Conservation (phyloP, 2,888 invertebrate species). For the Ectemnius cavifrons region DNA sequence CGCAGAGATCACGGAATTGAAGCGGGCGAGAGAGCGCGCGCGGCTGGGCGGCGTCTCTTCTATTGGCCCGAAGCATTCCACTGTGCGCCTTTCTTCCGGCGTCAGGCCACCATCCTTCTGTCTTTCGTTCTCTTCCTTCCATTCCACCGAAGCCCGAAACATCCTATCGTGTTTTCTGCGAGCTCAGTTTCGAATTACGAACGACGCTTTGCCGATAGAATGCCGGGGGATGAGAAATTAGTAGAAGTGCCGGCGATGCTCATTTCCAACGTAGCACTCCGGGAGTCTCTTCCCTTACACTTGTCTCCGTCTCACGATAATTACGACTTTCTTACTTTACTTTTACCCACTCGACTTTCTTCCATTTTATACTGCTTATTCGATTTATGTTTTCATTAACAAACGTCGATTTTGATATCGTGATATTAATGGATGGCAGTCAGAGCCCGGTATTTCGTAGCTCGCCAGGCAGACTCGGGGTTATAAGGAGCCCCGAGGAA, state of each 20-base stretch:
- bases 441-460: constrained; percentile 62
- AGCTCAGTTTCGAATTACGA: constrained; percentile 60
- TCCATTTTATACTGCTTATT: no score
- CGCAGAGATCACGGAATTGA: constrained; percentile 70
- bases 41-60: constrained; percentile 59
- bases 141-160: constrained; percentile 33
- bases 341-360: neutral
- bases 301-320: neutral
- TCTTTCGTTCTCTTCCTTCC: constrained; percentile 31
- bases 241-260: constrained; percentile 13
- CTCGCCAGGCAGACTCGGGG: constrained; percentile 68
- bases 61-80: constrained; percentile 66
- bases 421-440: no score
- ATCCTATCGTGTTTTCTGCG: constrained; percentile 62
- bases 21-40: constrained; percentile 54
- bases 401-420: no score
- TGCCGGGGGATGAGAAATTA: constrained; percentile 28
- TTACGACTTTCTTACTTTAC: constrained; percentile 3
- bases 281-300: neutral
- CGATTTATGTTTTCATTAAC: no score
- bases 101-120: constrained; percentile 14
- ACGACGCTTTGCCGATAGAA: constrained; percentile 50
- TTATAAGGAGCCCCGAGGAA: constrained; percentile 61
- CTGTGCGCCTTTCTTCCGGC: constrained; percentile 59
- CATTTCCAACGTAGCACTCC: constrained; percentile 31